Evolutionary conservation across 2,888 invertebrate species (phyloP).

Genomic region (Chirona hameri): DNA sequence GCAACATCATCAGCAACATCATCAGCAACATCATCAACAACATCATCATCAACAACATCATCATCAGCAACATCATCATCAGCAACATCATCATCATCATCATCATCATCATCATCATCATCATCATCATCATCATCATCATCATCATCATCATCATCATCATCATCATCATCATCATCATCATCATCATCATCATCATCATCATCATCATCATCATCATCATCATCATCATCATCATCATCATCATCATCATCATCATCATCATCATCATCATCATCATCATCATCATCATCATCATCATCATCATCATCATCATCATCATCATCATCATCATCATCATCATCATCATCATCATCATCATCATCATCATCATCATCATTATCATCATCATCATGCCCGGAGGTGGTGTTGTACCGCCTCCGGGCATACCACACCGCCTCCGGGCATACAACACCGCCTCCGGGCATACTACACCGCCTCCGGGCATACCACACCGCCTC

Average conservation of each 20-base stretch:
- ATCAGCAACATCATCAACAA: too few relatives aligned
- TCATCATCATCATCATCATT: conserved; percentile 22
- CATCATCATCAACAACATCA: too few relatives aligned
- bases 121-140: conserved; percentile 22
- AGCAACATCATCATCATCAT: too few relatives aligned
- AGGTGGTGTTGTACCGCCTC: too few relatives aligned
- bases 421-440: too few relatives aligned
- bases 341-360: conserved; percentile 22
- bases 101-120: too few relatives aligned
- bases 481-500: too few relatives aligned
- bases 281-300: conserved; percentile 22
- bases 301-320: conserved; percentile 22
- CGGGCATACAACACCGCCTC: too few relatives aligned
- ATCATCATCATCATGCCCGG: too few relatives aligned
- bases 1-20: too few relatives aligned
- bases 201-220: conserved; percentile 22
- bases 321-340: conserved; percentile 22
- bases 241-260: conserved; percentile 22
- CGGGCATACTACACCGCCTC: too few relatives aligned
- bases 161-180: conserved; percentile 22
- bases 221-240: conserved; percentile 22
- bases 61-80: too few relatives aligned
- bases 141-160: conserved; percentile 22
- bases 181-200: conserved; percentile 22
- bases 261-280: conserved; percentile 22